These are phyloP conservation scores for Gandaritis pyraliata DNA, from an alignment of 2,888 invertebrate genomes.

Conservation along the genomic window DNA sequence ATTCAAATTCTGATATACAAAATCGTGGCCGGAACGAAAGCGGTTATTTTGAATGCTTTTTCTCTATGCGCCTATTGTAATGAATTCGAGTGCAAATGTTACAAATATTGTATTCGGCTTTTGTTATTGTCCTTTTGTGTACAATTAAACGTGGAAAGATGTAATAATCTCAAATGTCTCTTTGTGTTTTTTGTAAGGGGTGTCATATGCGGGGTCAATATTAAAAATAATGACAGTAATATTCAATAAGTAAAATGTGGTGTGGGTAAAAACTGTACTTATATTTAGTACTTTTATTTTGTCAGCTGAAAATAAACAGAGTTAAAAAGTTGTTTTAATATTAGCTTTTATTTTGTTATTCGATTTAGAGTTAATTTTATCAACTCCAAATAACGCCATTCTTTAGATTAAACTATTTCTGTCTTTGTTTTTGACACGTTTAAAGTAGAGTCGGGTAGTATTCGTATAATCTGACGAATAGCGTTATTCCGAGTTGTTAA, in stretches of 20 bases:
- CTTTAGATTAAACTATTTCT: too few species aligned
- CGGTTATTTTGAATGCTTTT: slow-evolving; percentile 51
- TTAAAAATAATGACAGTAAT: slow-evolving; percentile 51
- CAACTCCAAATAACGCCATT: too few species aligned
- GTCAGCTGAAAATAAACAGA: too few species aligned
- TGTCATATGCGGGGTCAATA: slow-evolving; percentile 78
- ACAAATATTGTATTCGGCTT: slow-evolving; percentile 70
- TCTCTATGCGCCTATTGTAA: slow-evolving; percentile 52
- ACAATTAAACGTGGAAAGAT: slow-evolving; percentile 82
- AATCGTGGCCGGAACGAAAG: slow-evolving; percentile 72
- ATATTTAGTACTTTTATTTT: too few species aligned
- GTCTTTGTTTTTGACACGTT: too few species aligned
- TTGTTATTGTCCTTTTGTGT: slow-evolving; percentile 81
- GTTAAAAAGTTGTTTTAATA: too few species aligned
- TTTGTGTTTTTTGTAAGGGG: slow-evolving; percentile 72
- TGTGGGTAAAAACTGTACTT: slow-evolving; percentile 15
- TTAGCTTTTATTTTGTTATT: too few species aligned
- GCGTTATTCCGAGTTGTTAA: too few species aligned
- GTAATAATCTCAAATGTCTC: slow-evolving; percentile 80
- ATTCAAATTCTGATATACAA: slow-evolving; percentile 77
- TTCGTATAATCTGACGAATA: too few species aligned
- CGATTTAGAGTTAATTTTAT: too few species aligned
- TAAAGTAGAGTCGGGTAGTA: too few species aligned
- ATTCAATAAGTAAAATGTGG: slow-evolving; percentile 13
- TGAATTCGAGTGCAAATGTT: slow-evolving; percentile 76